These are phyloP conservation scores for Melinaea menophilus DNA, from an alignment of 2,888 invertebrate genomes.

Conservation along the genomic window DNA sequence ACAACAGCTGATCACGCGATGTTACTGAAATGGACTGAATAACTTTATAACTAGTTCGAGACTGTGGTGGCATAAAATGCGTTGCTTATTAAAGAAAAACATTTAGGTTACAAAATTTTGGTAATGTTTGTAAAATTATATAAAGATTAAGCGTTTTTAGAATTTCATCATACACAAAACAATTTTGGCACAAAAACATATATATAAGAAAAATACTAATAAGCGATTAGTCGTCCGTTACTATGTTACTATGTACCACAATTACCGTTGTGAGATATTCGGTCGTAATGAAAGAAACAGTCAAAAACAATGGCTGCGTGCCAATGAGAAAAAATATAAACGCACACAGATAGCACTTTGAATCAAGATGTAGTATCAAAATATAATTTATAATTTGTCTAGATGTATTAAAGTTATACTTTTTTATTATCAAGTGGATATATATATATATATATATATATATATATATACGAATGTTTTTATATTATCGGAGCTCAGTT, in stretches of 20 bases:
- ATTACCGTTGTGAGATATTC: slow-evolving; percentile 46
- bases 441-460: background rate
- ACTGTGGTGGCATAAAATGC: background rate
- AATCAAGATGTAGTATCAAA: slow-evolving; percentile 19
- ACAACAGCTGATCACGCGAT: slow-evolving; percentile 44
- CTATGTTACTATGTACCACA: slow-evolving; percentile 40
- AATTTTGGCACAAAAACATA: slow-evolving; percentile 17
- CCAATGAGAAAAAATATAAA: slow-evolving; percentile 44
- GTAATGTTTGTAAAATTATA: too few relatives aligned
- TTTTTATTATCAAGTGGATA: too few relatives aligned
- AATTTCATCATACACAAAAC: slow-evolving; percentile 16
- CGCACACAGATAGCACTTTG: slow-evolving; percentile 14
- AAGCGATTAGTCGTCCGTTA: slow-evolving; percentile 27
- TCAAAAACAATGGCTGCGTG: slow-evolving; percentile 48
- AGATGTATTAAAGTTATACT: slow-evolving; percentile 4
- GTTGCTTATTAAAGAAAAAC: background rate
- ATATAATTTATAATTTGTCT: slow-evolving; percentile 16
- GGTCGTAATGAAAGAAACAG: slow-evolving; percentile 47
- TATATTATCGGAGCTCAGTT: too few relatives aligned
- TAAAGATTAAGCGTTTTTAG: slow-evolving; percentile 2
- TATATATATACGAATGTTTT: background rate
- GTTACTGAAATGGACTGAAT: slow-evolving; percentile 25
- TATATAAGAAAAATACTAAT: slow-evolving; percentile 21
- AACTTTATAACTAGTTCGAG: slow-evolving; percentile 26
- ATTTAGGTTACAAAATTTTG: background rate